These are phyloP conservation scores for Rhaphigaster nebulosa DNA, from an alignment of 2,888 invertebrate species.

Conservation along the genomic window DNA sequence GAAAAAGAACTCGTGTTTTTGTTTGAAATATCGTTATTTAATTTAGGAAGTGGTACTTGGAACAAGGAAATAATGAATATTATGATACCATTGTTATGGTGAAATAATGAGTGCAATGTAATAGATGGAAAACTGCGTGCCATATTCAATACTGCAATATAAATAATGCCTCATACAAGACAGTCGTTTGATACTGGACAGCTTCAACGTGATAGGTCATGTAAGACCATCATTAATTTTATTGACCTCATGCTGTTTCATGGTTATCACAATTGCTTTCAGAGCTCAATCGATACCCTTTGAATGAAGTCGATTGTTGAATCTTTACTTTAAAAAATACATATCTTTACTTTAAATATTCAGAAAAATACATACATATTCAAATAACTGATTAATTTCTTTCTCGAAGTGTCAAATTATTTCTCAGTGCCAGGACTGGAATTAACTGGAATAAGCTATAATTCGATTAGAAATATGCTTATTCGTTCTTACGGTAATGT, in stretches of 20 bases:
- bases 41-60: too few relatives aligned
- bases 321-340: too few relatives aligned
- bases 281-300: too few relatives aligned
- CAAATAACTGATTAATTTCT: too few relatives aligned
- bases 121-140: not conserved
- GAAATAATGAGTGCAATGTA: not conserved
- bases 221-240: slow-evolving; percentile 28
- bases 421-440: too few relatives aligned
- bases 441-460: too few relatives aligned
- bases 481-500: too few relatives aligned
- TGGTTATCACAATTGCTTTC: not conserved
- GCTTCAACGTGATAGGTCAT: slow-evolving; percentile 30
- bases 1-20: not conserved
- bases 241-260: not conserved
- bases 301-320: not conserved
- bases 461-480: too few relatives aligned
- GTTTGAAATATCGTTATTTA: too few relatives aligned
- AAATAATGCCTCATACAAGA: not conserved
- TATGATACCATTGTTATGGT: not conserved
- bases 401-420: too few relatives aligned
- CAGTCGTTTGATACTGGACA: slow-evolving; percentile 9
- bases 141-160: not conserved
- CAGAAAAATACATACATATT: too few relatives aligned
- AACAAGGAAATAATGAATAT: not conserved
- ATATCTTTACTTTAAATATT: too few relatives aligned